A percentile compares a stretch with the other conserved stretches of the same genome.
Conservation (phyloP, 2,888 invertebrate species). For the Philhelius pedissequus region DNA sequence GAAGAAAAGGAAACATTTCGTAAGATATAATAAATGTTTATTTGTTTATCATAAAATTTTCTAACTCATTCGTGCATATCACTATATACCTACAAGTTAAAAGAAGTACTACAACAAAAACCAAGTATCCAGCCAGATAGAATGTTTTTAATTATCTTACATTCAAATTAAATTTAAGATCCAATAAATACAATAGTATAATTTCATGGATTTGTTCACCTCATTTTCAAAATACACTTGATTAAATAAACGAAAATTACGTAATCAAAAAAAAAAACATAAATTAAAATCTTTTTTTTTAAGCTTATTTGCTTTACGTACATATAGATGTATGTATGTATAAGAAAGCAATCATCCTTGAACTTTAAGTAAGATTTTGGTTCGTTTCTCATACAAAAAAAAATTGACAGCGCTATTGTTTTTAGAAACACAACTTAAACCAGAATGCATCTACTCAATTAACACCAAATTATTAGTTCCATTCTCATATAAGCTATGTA, state of each 20-base stretch:
- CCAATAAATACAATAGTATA: not conserved
- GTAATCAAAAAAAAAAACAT: not conserved
- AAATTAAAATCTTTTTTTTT: not conserved
- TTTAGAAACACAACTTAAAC: not conserved
- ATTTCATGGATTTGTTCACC: not conserved
- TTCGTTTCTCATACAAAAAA: not conserved
- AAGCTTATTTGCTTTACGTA: no score
- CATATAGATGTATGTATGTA: no score
- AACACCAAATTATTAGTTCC: not conserved
- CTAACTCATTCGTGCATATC: no score
- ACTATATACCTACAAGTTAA: no score
- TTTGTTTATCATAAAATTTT: no score
- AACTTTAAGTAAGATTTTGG: not conserved
- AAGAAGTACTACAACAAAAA: no score
- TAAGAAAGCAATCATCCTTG: not conserved
- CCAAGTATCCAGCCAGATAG: no score
- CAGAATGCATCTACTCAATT: not conserved
- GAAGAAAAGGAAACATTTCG: no score
- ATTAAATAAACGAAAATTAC: not conserved
- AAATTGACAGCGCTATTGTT: not conserved
- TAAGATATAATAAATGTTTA: no score
- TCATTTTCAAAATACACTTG: not conserved
- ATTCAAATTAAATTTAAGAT: not conserved
- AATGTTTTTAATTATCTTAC: not conserved
- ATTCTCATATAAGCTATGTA: not conserved